Conservation (phyloP, 2,888 invertebrate genomes). For the Nemurella pictetii region DNA sequence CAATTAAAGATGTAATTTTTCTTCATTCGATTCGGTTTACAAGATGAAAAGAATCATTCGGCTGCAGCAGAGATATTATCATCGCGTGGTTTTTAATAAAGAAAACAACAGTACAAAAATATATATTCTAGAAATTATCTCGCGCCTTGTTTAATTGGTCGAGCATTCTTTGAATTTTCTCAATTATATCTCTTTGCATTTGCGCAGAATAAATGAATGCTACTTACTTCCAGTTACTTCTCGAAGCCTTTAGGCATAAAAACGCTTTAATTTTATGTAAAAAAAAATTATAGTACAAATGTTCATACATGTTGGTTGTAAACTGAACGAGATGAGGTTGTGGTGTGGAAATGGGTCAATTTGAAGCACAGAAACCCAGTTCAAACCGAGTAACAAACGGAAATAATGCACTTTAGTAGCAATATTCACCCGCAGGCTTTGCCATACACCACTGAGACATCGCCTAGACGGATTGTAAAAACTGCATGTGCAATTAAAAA, state of each 20-base stretch:
- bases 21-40: neutral
- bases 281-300: no score
- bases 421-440: no score
- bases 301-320: neutral
- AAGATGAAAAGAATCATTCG: neutral
- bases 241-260: neutral
- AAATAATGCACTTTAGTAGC: neutral
- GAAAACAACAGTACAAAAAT: neutral
- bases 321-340: neutral
- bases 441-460: no score
- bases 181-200: neutral
- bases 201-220: neutral
- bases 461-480: no score
- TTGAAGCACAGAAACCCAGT: neutral
- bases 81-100: no score
- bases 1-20: neutral
- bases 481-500: no score
- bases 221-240: neutral
- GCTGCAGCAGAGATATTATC: no score
- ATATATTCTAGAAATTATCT: neutral
- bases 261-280: neutral
- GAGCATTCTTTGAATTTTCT: neutral
- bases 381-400: neutral
- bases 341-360: neutral
- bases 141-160: neutral